Evolutionary conservation across 2,113 vertebrate species (phyloP), one percentile per base, ranked within the genome.

Genomic region (Ammodytes dubius): DNA sequence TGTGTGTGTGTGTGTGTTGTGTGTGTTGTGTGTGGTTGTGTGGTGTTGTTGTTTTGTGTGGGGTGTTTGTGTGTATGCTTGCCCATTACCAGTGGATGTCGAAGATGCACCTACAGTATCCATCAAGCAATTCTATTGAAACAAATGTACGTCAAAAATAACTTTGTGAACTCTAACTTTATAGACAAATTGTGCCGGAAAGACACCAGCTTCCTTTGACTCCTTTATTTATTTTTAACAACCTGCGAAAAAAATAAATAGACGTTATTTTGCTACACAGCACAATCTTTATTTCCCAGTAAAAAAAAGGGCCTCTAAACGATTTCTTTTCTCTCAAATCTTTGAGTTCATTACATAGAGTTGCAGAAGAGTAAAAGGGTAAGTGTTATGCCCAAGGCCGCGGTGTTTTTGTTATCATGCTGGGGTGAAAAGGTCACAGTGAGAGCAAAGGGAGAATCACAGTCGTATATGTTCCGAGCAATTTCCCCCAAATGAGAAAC

Each of bases 401-500:
- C 37, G 58, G 50, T 42, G 35, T 56, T 80, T 59, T 19, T 4
- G 46, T 78, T 19, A 56, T 72, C 43, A 70, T 15, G 70, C 47
- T 15, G 39, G 45, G 67, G 68, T 74, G 77, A 67, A 83, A 83
- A 89, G 82, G 81, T 88, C 70, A 84, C 54, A 52, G 2, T 47
- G 7, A 77, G 70, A 87, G 63, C 74, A 77, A 79, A 83, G 13
- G n/a, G 61, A 82, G 56, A 46, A 27, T 77, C 65, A 19, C 46
- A 80, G 71, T 81, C 63, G 65, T 75, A 82, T 66, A 67, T 78
- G 87, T 93, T 91, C 91, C 80, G 68, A 82, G 77, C 87, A 84
- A 89, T 90, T 87, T 86, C 73, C 84, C 66, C 64, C 73, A 84
- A 88, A 86, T 89, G 83, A 89, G 81, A 89, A 87, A 82, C 70